Base-by-base conservation (phyloP, 2,113 vertebrate genomes). In the Mohoua ochrocephala region DNA sequence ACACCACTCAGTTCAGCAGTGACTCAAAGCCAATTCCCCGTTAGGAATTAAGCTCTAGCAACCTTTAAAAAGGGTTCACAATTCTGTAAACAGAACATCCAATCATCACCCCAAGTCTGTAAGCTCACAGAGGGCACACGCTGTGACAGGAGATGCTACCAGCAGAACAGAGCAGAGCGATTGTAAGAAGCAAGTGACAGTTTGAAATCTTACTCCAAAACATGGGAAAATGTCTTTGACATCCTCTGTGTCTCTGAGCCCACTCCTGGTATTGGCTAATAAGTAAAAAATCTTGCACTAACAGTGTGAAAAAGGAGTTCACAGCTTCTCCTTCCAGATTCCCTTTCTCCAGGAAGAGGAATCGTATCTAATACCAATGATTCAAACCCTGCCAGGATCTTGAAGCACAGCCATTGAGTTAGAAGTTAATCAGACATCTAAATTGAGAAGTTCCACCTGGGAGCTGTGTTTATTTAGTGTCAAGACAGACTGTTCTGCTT, bases 161-260 rank as follows among this genome's bases (percentile, higher is more conserved):
- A 37, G 52, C 45, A 42, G 27, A 20, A 67, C 2, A 1, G 26
- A 41, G 22, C 63, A 56, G 19, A 68, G 27, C 21, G 21, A 42
- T 19, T 9, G 0, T 7, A 15, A n/a, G 2, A 39, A 61, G 27
- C 28, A 49, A 15, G 0, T 7, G 42, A 79, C 37, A 65, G 23
- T 31, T 26, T 27, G 10, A 67, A 75, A 47, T 61, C 9, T 41
- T n/a, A 41, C 0, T 35, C 41, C 59, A 81, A 47, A 54, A 31
- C 13, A 39, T 17, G 27, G 24, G 67, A 8, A 91, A 89, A 54
- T 13, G 3, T 11, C 33, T 41, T 50, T 63, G 41, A 45, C 11
- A 2, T 20, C 22, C 26, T 17, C 0, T 33, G 35, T 70, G 53
- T 28, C 23, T 42, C 47, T 30, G 15, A 54, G 39, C 11, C 15